phyloP scores from a whole-genome alignment of 2,113 vertebrate species.

The Alligator mississippiensis region DNA sequence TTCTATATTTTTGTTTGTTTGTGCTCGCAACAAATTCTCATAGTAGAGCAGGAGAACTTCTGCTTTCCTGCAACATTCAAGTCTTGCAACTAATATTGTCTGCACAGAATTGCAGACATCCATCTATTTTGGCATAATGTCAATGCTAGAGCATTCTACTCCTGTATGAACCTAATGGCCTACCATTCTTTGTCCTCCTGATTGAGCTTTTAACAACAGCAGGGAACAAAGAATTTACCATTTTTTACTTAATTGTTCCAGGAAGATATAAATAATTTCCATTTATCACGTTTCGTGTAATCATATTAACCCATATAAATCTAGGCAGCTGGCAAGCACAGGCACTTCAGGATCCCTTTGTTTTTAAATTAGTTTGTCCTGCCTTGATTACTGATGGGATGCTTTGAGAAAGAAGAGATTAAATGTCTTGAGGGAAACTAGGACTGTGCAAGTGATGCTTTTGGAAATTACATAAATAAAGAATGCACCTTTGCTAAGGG shows the following conservation, averaged over 20 bases:
- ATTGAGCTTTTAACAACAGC: conserved; percentile 22
- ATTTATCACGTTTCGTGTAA: neutral
- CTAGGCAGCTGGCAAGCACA: neutral
- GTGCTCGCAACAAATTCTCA: neutral
- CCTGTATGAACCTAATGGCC: neutral
- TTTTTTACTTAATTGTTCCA: neutral
- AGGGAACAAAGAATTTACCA: neutral
- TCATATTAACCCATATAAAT: neutral
- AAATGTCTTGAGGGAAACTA: conserved; percentile 34
- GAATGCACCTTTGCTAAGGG: conserved; percentile 26
- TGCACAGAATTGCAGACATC: conserved; percentile 25
- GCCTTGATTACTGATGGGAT: neutral
- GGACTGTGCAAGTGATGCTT: conserved; percentile 18
- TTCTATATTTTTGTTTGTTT: too few relatives aligned
- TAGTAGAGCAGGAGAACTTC: neutral
- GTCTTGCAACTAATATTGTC: neutral
- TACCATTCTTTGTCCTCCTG: neutral
- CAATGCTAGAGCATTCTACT: conserved; percentile 4
- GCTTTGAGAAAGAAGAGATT: neutral
- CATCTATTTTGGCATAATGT: neutral
- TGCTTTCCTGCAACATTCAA: neutral
- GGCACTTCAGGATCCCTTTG: neutral
- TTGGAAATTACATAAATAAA: conserved; percentile 44
- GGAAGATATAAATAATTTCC: conserved; percentile 6
- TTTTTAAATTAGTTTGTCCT: conserved; percentile 26